phyloP scores from a whole-genome alignment of 2,113 vertebrate species.

The Peromyscus leucopus region DNA sequence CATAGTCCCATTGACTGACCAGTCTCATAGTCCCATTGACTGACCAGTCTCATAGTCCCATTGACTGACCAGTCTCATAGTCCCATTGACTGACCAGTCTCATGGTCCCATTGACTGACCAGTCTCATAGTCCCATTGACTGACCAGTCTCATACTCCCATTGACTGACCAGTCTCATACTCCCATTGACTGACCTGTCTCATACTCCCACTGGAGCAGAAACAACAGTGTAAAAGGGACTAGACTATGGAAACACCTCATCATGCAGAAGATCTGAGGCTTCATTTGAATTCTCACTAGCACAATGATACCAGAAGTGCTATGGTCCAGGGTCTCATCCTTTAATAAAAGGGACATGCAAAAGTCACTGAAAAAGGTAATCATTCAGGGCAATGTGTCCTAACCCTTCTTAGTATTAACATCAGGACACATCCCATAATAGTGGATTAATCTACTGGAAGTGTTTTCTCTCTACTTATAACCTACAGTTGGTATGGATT shows the following conservation, averaged over 20 bases:
- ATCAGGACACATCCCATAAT: neutral
- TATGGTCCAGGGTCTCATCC: neutral
- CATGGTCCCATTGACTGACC: neutral
- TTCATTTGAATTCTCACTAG: constrained; percentile 16
- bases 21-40: neutral
- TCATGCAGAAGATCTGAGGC: constrained; percentile 29
- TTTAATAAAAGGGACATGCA: constrained; percentile 57
- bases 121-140: neutral
- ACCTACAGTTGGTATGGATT: neutral
- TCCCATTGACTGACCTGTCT: neutral
- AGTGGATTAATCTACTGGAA: neutral
- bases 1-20: neutral
- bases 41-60: neutral
- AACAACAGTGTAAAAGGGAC: neutral
- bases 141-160: neutral
- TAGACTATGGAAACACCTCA: neutral
- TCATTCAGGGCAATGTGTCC: neutral
- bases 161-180: neutral
- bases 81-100: neutral
- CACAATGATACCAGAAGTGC: neutral
- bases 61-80: neutral
- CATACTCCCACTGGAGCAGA: neutral
- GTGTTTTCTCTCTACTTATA: constrained; percentile 17
- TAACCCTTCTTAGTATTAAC: constrained; percentile 16
- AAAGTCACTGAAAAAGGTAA: constrained; percentile 31